These are phyloP conservation scores for Micromussa lordhowensis DNA, from an alignment of 92 coral and sea anemone genomes.

Conservation along the genomic window DNA sequence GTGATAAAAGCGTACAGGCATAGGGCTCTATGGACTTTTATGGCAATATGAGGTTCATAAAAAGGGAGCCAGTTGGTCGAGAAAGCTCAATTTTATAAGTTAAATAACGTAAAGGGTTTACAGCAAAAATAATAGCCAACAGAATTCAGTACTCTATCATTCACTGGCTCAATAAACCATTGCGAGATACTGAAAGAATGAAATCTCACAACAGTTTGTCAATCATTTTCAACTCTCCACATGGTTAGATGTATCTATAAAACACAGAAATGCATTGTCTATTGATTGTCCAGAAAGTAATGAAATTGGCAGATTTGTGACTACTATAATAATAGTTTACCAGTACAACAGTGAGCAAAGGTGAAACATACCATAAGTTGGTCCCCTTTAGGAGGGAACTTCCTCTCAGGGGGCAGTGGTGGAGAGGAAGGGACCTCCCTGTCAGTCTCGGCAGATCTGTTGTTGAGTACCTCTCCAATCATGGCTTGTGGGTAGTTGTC, in stretches of 20 bases:
- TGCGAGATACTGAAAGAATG: not conserved
- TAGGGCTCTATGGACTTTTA: too few species aligned
- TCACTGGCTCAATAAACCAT: too few species aligned
- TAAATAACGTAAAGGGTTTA: too few species aligned
- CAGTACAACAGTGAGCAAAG: not conserved
- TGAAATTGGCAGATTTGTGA: too few species aligned
- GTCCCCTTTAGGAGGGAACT: constrained; percentile 48
- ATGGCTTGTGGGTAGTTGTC: constrained; percentile 34
- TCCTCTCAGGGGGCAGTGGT: constrained; percentile 74
- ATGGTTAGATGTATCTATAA: not conserved
- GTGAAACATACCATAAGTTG: constrained; percentile 58
- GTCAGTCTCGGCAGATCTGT: not conserved
- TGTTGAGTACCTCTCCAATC: not conserved
- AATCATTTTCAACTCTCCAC: too few species aligned
- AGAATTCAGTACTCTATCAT: too few species aligned
- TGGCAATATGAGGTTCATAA: too few species aligned
- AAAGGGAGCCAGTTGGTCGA: too few species aligned
- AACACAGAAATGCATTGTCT: not conserved
- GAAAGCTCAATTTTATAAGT: too few species aligned
- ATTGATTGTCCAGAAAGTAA: too few species aligned
- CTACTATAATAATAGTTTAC: not conserved
- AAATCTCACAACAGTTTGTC: not conserved
- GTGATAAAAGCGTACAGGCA: too few species aligned
- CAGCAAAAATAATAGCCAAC: too few species aligned
- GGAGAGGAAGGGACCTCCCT: constrained; percentile 43